Conservation (phyloP, 2,888 invertebrate genomes). For the Toxonevra muliebris region DNA sequence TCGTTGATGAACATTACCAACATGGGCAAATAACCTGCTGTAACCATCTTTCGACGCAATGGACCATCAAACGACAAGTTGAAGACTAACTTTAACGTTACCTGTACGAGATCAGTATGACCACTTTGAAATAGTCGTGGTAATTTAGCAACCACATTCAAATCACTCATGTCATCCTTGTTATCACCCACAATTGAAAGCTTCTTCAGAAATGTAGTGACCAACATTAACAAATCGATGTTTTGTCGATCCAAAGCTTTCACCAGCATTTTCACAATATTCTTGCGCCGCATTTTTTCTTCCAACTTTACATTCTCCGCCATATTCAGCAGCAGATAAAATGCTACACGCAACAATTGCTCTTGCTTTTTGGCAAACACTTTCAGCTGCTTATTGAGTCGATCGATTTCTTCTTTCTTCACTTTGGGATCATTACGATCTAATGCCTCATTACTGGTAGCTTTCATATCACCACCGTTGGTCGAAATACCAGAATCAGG, state of each 20-base stretch:
- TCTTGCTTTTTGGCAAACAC: slow-evolving; percentile 92
- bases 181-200: slow-evolving; percentile 94
- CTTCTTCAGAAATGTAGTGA: slow-evolving; percentile 94
- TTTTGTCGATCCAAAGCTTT: slow-evolving; percentile 91
- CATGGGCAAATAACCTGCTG: slow-evolving; percentile 87
- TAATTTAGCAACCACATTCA: slow-evolving; percentile 84
- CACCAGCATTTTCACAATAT: slow-evolving; percentile 86
- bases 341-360: slow-evolving; percentile 88
- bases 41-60: slow-evolving; percentile 87
- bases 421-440: slow-evolving; percentile 63
- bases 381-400: slow-evolving; percentile 78
- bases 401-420: slow-evolving; percentile 79
- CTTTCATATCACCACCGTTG: slow-evolving; percentile 47
- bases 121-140: slow-evolving; percentile 79
- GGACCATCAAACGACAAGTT: slow-evolving; percentile 96
- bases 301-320: slow-evolving; percentile 95
- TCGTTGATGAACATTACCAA: slow-evolving; percentile 89
- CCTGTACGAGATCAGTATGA: slow-evolving; percentile 70
- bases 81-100: slow-evolving; percentile 87
- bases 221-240: slow-evolving; percentile 86
- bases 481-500: slow-evolving; percentile 51
- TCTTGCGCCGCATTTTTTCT: slow-evolving; percentile 96
- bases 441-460: slow-evolving; percentile 59
- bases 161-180: slow-evolving; percentile 88
- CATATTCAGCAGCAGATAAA: slow-evolving; percentile 92